Conservation (phyloP, 2,113 vertebrate species). For the Pluvianellus socialis region DNA sequence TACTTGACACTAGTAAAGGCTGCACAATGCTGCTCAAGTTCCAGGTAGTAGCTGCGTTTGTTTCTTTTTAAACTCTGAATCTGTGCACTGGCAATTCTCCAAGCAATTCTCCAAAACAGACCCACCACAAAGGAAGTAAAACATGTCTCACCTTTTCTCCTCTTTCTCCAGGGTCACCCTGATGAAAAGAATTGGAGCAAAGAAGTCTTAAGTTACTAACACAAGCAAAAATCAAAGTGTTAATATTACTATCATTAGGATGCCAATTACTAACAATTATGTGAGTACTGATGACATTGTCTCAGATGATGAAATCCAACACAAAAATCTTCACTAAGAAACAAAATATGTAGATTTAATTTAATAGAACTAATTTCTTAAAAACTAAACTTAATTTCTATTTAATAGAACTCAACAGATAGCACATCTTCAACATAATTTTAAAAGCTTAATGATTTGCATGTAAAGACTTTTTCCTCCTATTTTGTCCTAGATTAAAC, state of each 20-base stretch:
- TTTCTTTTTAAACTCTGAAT: neutral
- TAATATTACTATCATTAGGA: neutral
- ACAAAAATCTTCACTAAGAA: neutral
- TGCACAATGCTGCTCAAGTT: neutral
- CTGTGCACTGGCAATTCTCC: neutral
- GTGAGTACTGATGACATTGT: neutral
- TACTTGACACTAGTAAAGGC: neutral
- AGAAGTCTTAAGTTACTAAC: neutral
- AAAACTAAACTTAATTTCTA: no score
- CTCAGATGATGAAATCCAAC: neutral
- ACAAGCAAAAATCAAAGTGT: neutral
- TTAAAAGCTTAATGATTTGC: neutral
- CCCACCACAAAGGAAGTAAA: neutral
- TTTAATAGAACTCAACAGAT: neutral
- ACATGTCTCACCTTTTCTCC: slow-evolving; percentile 90
- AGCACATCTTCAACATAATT: neutral
- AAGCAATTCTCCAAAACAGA: neutral
- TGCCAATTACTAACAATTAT: neutral
- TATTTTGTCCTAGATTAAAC: neutral
- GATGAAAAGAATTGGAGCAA: slow-evolving; percentile 64
- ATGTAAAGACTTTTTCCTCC: neutral
- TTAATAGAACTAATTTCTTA: no score
- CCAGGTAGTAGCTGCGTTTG: neutral
- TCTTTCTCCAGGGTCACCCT: slow-evolving; percentile 92
- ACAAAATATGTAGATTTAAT: no score